Evolutionary conservation across 2,797 vertebrate genomes (phyloP).

Genomic region (Anguilla megastoma): DNA sequence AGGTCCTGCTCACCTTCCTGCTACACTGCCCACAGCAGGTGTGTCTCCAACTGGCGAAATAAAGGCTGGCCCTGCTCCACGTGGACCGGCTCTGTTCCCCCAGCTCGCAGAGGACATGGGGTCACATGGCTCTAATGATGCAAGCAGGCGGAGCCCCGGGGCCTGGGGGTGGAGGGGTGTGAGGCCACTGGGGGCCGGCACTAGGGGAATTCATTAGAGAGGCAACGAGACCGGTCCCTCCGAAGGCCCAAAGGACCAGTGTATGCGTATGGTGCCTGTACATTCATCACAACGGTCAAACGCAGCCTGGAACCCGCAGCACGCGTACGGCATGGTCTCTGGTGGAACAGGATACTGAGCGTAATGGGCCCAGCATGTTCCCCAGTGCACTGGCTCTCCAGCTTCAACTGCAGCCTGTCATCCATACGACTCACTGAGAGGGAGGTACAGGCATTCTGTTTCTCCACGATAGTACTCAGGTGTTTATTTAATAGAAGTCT

Average conservation of each 20-base stretch:
- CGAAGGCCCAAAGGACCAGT: slow-evolving; percentile 25
- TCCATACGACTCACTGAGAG: slow-evolving; percentile 5
- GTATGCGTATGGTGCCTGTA: background rate
- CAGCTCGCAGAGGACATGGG: background rate
- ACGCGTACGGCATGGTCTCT: background rate
- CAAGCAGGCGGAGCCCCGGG: background rate
- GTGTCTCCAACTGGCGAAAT: slow-evolving; percentile 18
- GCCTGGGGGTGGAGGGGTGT: background rate
- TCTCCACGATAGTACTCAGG: background rate
- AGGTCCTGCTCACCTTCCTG: slow-evolving; percentile 44
- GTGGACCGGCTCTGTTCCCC: background rate
- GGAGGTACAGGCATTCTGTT: background rate
- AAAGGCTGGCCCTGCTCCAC: background rate
- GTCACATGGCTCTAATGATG: background rate
- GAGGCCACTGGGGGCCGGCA: background rate
- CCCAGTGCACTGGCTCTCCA: background rate
- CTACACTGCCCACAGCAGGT: slow-evolving; percentile 38
- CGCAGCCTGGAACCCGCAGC: background rate
- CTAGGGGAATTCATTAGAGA: slow-evolving; percentile 1
- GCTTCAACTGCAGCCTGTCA: background rate
- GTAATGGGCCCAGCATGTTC: background rate
- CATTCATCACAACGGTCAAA: slow-evolving; percentile 6
- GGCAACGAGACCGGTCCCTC: slow-evolving; percentile 1
- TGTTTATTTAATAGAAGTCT: background rate
- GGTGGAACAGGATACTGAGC: background rate